Percentiles rank a stretch among this genome's conserved stretches.
Conservation (phyloP, 2,888 invertebrate genomes). For the Bombylius discolor region DNA sequence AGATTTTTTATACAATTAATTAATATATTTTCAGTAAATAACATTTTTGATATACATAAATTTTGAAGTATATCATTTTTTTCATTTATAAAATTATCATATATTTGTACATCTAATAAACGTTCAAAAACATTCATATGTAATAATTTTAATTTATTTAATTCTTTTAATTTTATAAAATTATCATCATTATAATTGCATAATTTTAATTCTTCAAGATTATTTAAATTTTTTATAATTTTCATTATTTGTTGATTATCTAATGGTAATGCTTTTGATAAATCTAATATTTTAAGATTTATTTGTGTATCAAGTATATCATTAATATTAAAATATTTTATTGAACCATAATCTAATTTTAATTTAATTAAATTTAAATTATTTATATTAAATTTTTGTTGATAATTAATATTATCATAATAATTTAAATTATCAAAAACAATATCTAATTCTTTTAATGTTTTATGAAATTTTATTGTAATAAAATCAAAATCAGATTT, state of each 20-base stretch:
- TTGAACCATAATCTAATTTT: background rate
- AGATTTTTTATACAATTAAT: background rate
- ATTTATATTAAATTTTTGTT: background rate
- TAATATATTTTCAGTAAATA: background rate
- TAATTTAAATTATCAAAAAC: background rate
- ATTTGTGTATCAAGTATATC: background rate
- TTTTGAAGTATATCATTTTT: background rate
- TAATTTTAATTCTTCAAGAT: background rate
- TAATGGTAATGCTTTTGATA: background rate
- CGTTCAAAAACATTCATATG: too few species aligned
- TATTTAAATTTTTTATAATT: background rate
- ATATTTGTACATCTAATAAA: too few species aligned
- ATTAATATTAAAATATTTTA: background rate
- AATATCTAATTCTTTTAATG: background rate
- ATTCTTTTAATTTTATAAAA: background rate
- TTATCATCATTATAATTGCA: background rate
- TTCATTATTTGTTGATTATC: background rate
- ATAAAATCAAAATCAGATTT: background rate
- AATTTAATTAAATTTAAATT: background rate
- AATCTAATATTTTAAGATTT: background rate
- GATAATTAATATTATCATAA: too few species aligned
- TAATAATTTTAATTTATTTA: background rate
- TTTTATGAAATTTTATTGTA: background rate
- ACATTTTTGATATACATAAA: background rate
- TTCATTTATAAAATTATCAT: background rate